phyloP scores from a whole-genome alignment of 2,113 vertebrate species.

The Hippocampus comes region DNA sequence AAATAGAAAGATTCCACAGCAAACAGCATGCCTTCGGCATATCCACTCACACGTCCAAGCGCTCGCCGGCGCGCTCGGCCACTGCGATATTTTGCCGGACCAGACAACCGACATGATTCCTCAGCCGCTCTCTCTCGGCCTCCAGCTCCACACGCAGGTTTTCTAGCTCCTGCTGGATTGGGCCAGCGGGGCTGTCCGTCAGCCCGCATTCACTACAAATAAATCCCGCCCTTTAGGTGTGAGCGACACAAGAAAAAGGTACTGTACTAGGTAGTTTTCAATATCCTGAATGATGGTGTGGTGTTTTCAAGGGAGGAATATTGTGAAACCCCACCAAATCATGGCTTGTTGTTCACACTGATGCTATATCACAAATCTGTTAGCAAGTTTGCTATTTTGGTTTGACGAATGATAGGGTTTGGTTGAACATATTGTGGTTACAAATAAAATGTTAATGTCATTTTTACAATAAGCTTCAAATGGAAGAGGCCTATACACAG shows the following conservation, averaged over 20 bases:
- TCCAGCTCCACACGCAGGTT: constrained; percentile 67
- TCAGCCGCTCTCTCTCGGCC: constrained; percentile 68
- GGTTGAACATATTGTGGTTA: too few relatives aligned
- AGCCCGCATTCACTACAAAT: constrained; percentile 25
- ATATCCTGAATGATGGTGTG: too few relatives aligned
- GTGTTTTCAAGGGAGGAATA: too few relatives aligned
- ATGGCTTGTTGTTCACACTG: too few relatives aligned
- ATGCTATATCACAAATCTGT: too few relatives aligned
- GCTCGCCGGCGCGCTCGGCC: constrained; percentile 65
- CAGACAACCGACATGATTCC: constrained; percentile 60
- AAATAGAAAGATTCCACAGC: constrained; percentile 42
- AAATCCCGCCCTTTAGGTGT: background rate
- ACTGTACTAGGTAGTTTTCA: too few relatives aligned
- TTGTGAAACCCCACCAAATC: too few relatives aligned
- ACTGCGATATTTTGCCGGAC: constrained; percentile 69
- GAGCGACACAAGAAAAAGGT: background rate
- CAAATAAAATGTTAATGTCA: too few relatives aligned
- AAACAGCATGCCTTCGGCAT: constrained; percentile 41
- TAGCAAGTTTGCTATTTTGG: too few relatives aligned
- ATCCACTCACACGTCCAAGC: constrained; percentile 73
- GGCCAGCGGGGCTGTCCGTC: constrained; percentile 42
- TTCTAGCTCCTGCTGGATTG: constrained; percentile 63
- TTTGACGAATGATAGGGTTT: too few relatives aligned
- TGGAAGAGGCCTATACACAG: too few relatives aligned
- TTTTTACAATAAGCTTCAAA: too few relatives aligned